phyloP scores from a whole-genome alignment of 2,113 vertebrate genomes.

The Apeltes quadracus region DNA sequence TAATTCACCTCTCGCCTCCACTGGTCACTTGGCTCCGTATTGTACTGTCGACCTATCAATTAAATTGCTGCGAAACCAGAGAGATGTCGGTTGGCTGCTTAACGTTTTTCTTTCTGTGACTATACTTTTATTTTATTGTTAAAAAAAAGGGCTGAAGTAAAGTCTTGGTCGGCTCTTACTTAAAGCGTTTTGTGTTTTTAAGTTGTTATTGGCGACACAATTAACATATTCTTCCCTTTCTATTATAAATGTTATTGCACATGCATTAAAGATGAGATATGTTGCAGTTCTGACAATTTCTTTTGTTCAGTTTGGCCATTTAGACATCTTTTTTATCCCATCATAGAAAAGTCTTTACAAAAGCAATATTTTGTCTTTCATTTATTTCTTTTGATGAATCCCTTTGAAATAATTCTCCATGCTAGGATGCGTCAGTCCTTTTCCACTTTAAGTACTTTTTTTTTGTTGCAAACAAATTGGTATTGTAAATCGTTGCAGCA shows the following conservation, averaged over 20 bases:
- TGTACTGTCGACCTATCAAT: slow-evolving; percentile 31
- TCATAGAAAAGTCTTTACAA: slow-evolving; percentile 8
- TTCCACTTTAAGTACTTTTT: slow-evolving; percentile 12
- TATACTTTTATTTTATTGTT: slow-evolving; percentile 7
- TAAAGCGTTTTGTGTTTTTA: neutral
- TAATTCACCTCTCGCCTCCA: slow-evolving; percentile 40
- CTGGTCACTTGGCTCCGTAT: slow-evolving; percentile 23
- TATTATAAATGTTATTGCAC: neutral
- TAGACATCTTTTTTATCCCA: slow-evolving; percentile 21
- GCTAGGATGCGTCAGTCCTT: slow-evolving; percentile 14
- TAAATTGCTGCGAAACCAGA: slow-evolving; percentile 35
- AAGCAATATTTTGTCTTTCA: slow-evolving; percentile 12
- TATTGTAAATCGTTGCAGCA: slow-evolving; percentile 8
- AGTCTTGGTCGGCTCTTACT: neutral
- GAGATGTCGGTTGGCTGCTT: slow-evolving; percentile 1
- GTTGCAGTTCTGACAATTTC: slow-evolving; percentile 1
- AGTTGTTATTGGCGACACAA: neutral
- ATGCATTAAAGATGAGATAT: neutral
- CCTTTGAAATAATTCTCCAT: slow-evolving; percentile 19
- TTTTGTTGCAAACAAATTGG: slow-evolving; percentile 9
- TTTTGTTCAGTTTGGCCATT: slow-evolving; percentile 6
- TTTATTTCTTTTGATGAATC: slow-evolving; percentile 23
- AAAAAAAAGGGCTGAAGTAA: neutral
- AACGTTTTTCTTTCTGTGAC: slow-evolving; percentile 18
- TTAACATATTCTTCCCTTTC: neutral